These are phyloP conservation scores for Myotis davidii DNA, from an alignment of 2,113 vertebrate genomes.

Conservation along the genomic window DNA sequence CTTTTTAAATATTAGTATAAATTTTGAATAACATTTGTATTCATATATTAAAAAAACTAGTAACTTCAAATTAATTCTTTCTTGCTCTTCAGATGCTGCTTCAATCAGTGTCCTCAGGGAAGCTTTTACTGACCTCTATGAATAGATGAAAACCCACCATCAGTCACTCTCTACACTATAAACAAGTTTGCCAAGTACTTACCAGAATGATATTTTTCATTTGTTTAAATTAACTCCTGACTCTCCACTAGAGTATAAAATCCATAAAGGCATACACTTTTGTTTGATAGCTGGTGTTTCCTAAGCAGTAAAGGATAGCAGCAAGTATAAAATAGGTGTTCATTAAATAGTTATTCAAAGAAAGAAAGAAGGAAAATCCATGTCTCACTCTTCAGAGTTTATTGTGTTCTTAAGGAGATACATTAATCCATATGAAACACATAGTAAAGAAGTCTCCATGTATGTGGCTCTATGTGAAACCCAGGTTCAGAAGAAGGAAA, in stretches of 20 bases:
- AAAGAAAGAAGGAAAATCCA: not conserved
- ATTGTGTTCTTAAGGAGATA: not conserved
- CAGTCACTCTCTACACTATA: not conserved
- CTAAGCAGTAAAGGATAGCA: not conserved
- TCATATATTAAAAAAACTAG: not conserved
- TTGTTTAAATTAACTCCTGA: conserved; percentile 22
- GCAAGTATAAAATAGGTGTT: not conserved
- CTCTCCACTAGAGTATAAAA: not conserved
- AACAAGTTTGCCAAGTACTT: not conserved
- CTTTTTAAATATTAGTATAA: too few species aligned
- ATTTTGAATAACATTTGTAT: too few species aligned
- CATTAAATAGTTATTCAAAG: conserved; percentile 21
- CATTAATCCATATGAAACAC: not conserved
- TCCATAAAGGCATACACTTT: not conserved
- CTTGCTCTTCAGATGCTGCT: not conserved
- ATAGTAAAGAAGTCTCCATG: not conserved
- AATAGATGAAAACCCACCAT: not conserved
- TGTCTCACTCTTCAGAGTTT: not conserved
- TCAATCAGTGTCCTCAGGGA: not conserved
- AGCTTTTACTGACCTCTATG: not conserved
- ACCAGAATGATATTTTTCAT: not conserved
- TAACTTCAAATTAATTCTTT: conserved; percentile 15
- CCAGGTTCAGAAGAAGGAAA: not conserved
- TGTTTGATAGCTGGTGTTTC: not conserved
- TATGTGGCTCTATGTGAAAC: not conserved